Evolutionary conservation across 2,888 invertebrate species (phyloP).

Genomic region (Lymantria monacha): DNA sequence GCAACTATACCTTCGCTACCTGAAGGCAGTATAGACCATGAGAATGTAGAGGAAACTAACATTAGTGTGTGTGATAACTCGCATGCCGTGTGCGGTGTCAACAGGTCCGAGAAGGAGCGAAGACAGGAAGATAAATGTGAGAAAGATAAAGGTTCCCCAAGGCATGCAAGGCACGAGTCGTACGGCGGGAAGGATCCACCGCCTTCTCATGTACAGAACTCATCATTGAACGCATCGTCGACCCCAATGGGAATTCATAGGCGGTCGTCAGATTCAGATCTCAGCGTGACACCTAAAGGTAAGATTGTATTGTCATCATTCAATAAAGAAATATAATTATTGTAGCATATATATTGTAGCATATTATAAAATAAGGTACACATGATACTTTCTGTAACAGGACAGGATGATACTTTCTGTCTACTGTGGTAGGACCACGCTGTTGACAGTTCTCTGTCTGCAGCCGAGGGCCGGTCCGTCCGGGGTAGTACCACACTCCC

Average conservation of each 20-base stretch:
- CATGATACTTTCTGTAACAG: no score
- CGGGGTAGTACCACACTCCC: no score
- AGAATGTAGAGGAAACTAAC: constrained; percentile 71
- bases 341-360: not conserved
- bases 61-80: constrained; percentile 80
- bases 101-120: constrained; percentile 65
- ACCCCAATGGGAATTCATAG: constrained; percentile 84
- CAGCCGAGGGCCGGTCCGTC: no score
- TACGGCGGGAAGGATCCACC: constrained; percentile 73
- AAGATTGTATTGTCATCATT: constrained; percentile 11
- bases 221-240: constrained; percentile 71
- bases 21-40: constrained; percentile 59
- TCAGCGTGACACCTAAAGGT: constrained; percentile 97
- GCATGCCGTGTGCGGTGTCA: constrained; percentile 79
- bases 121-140: constrained; percentile 44
- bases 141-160: constrained; percentile 65
- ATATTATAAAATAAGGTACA: not conserved
- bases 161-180: constrained; percentile 80
- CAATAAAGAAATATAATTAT: no score
- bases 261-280: constrained; percentile 95
- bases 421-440: no score
- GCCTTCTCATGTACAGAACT: constrained; percentile 48
- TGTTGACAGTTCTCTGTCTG: no score
- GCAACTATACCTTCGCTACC: constrained; percentile 74
- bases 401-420: no score